Evolutionary conservation across 2,888 invertebrate species (phyloP), one percentile per base, ranked within the genome.

Genomic region (Leucania comma): DNA sequence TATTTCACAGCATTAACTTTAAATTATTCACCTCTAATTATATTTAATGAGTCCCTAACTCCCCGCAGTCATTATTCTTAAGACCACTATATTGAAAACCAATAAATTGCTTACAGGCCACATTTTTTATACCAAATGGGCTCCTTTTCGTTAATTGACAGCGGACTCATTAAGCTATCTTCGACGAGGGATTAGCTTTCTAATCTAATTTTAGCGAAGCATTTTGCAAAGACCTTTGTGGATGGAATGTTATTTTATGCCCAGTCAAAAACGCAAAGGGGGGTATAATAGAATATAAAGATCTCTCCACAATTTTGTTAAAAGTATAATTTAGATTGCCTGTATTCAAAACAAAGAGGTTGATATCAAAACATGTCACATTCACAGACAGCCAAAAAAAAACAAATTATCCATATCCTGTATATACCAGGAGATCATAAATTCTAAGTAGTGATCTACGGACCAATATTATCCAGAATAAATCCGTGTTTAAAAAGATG

Each of bases 101-200:
- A 68, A 81, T 81, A 77, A 81, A 81, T 68, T 60, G 24, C 24
- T 42, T 10, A 35, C 48, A n/a, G 46, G 50, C 26, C 46, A 60
- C 68, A 81, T 81, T 72, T 76, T 79, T 68, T 53, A 76, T 58
- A n/a, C 68, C 63, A 50, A 81, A 79, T 62, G 29, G 67, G 51
- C 50, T 26, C 56, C 59, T 50, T 68, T 68, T 76, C 51, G 48
- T 68, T 77, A 81, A 81, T 77, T 79, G 81, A 81, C 79, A 60
- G 56, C 9, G 22, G 56, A 57, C 29, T 81, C 81, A 68, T 77
- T 77, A 79, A 48, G 58, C 24, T 78, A 68, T 77, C 65, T 60
- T 57, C 42, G 53, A 29, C 60, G 29, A 51, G 50, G 63, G 66
- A 78, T 78, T 76, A 75, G 8, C 29, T 29, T n/a, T 9, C 51